Conservation (phyloP, 2,888 invertebrate genomes). For the Diarsia brunnea region DNA sequence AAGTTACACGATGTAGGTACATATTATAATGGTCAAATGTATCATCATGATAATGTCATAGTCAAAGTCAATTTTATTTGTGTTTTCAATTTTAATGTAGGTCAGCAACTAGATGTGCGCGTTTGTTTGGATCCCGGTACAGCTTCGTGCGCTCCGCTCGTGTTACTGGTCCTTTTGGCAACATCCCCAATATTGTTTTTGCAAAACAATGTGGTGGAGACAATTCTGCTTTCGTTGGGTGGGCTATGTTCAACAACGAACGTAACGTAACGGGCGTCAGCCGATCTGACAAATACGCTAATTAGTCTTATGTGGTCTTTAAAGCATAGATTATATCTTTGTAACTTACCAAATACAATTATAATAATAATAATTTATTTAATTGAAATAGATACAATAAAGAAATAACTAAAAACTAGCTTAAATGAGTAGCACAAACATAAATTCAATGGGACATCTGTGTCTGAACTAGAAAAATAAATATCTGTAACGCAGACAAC, state of each 20-base stretch:
- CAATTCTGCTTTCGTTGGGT: neutral
- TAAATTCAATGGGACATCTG: too few relatives aligned
- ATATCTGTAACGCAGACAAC: too few relatives aligned
- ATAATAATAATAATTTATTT: too few relatives aligned
- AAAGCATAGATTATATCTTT: neutral
- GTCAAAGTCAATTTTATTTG: too few relatives aligned
- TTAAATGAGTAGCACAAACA: too few relatives aligned
- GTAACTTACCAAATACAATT: too few relatives aligned
- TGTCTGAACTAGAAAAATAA: too few relatives aligned
- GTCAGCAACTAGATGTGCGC: neutral
- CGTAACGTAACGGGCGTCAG: neutral
- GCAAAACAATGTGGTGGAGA: neutral
- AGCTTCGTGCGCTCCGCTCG: neutral
- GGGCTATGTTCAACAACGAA: neutral
- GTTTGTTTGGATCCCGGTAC: neutral
- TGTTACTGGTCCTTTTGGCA: conserved; percentile 1
- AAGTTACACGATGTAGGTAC: neutral
- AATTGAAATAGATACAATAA: too few relatives aligned
- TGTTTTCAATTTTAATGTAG: too few relatives aligned
- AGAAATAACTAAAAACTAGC: too few relatives aligned
- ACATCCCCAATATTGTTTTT: neutral
- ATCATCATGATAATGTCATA: neutral
- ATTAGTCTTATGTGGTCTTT: neutral
- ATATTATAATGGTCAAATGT: neutral
- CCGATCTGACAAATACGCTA: neutral